Base-by-base conservation (phyloP, 2,797 vertebrate species). In the Semotilus atromaculatus region DNA sequence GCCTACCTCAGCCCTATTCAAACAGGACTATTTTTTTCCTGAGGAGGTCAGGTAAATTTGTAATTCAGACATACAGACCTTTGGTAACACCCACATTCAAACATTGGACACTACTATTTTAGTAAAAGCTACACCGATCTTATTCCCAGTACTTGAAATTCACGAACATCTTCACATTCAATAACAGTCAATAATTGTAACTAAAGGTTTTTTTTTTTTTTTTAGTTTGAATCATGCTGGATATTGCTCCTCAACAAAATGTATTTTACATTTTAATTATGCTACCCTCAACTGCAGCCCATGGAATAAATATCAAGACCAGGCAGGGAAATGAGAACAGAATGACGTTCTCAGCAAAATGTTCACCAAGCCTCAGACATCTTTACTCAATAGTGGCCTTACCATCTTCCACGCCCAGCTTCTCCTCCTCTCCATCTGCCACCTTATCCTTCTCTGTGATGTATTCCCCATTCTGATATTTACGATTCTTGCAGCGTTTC, bases 381-480 rank as follows among this genome's bases (percentile, higher is more conserved):
- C 80, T 53, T 43, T 53, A 40, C 73, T 84, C 68, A 89, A 85
- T 82, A 53, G 58, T 81, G 53, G 51, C 80, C 71, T 89, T 81
- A 68, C 80, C 79, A 21, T 84, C 68, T 76, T 58, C 64, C 58
- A 58, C 62, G 62, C 85, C 86, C 3, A 88, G 87, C 31, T 89
- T 91, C 67, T 91, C 89, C 1, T 88, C 91, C 80, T 92, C 93
- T 73, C 92, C 93, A 26, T 95, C 95, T 58, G 92, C 95, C 83
- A 96, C 94, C 90, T 97, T 97, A 90, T 97, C 97, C 83, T 95
- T 96, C 91, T 98, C 97, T 0, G 96, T 97, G 91, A 99, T 90
- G 91, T 98, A 99, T 71, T 99, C 98, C 67, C 97, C 98, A 0
- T 96, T 98, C 92, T 99, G 97, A 88, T 99, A 99, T 88, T 98